These are phyloP conservation scores for Megaptera novaeangliae DNA, from an alignment of 2,113 vertebrate species.

Conservation along the genomic window DNA sequence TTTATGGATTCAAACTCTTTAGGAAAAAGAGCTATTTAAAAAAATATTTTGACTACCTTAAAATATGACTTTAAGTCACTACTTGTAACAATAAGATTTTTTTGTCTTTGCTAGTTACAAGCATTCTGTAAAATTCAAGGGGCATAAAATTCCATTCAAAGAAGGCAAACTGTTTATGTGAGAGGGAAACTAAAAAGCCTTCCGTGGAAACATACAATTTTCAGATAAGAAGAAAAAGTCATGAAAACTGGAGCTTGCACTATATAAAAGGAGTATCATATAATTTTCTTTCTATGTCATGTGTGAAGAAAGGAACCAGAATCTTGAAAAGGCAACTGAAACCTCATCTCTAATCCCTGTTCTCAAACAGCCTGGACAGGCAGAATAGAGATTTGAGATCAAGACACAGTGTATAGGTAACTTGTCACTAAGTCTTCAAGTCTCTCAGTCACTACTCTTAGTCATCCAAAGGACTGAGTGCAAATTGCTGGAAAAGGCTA, in stretches of 20 bases:
- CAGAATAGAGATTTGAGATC: not conserved
- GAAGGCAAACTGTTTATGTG: not conserved
- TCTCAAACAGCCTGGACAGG: not conserved
- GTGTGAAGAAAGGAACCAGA: not conserved
- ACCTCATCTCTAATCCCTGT: not conserved
- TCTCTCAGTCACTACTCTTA: not conserved
- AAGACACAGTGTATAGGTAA: not conserved
- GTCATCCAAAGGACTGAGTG: not conserved
- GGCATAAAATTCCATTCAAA: not conserved
- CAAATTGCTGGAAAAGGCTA: not conserved
- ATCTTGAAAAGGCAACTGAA: slow-evolving; percentile 8
- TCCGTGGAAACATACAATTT: not conserved
- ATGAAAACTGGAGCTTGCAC: not conserved
- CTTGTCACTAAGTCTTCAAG: not conserved
- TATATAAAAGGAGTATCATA: not conserved
- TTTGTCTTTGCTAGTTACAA: not conserved
- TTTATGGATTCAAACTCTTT: slow-evolving; percentile 5
- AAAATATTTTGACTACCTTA: not conserved
- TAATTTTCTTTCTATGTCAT: not conserved
- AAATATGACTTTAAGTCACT: not conserved
- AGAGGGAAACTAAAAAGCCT: not conserved
- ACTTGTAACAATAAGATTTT: not conserved
- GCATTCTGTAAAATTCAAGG: slow-evolving; percentile 6
- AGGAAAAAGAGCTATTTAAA: not conserved
- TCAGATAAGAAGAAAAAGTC: slow-evolving; percentile 12